Conservation (phyloP, 2,888 invertebrate species). For the Tetramorium bicarinatum region DNA sequence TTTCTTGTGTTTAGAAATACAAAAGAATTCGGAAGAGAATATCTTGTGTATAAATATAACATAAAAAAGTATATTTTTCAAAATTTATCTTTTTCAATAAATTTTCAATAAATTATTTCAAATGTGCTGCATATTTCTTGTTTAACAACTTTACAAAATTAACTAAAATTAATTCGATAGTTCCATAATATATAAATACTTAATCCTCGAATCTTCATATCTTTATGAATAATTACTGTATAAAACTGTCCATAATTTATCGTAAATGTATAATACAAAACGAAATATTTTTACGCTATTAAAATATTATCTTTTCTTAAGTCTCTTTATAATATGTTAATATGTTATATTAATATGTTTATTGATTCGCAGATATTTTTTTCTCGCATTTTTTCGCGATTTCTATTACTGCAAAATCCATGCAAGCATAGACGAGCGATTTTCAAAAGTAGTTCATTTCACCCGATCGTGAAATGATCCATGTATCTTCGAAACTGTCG, state of each 20-base stretch:
- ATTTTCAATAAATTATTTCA: background rate
- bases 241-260: background rate
- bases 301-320: background rate
- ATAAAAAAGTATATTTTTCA: background rate
- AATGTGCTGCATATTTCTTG: slow-evolving; percentile 2
- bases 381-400: background rate
- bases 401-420: background rate
- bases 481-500: slow-evolving; percentile 12
- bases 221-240: background rate
- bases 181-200: background rate
- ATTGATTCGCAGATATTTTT: background rate
- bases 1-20: background rate
- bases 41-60: slow-evolving; percentile 3
- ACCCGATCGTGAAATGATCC: background rate
- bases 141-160: background rate
- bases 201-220: background rate
- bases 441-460: slow-evolving; percentile 26
- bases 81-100: background rate
- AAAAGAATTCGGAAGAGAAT: background rate
- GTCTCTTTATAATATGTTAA: background rate
- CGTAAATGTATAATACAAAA: background rate
- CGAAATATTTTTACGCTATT: too few species aligned
- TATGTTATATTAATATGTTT: background rate
- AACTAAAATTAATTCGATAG: background rate
- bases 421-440: background rate